Evolutionary conservation across 2,113 vertebrate genomes (phyloP).

Genomic region (Chlamydotis undulata): DNA sequence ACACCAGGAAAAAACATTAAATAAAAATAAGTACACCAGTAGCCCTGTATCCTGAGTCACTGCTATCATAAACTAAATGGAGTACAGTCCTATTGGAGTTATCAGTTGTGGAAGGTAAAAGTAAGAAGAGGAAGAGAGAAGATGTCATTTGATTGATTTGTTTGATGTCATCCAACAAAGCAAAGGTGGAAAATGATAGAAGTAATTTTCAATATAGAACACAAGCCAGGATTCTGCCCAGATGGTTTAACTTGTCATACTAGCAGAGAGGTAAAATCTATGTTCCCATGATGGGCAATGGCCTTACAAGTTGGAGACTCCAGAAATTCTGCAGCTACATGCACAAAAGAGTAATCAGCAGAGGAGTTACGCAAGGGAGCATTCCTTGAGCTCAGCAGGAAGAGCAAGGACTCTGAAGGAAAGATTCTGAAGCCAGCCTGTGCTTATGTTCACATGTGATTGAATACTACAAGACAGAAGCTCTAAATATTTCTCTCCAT

Average conservation of each 20-base stretch:
- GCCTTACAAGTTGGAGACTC: neutral
- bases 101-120: neutral
- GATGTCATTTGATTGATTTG: neutral
- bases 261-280: neutral
- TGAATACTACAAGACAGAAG: neutral
- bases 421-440: neutral
- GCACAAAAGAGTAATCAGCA: neutral
- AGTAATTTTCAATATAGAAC: neutral
- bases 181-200: neutral
- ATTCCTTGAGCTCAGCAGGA: neutral
- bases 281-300: neutral
- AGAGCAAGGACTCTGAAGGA: neutral
- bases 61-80: neutral
- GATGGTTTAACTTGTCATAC: neutral
- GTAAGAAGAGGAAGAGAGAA: neutral
- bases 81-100: neutral
- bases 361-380: neutral
- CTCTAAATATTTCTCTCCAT: constrained; percentile 4
- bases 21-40: neutral
- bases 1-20: fast-evolving
- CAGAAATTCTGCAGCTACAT: neutral
- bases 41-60: neutral
- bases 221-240: neutral
- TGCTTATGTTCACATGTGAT: neutral
- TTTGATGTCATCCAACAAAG: neutral